Evolutionary conservation across 1,140 invertebrate genomes (phyloP).

Genomic region (Drosophila littoralis): DNA sequence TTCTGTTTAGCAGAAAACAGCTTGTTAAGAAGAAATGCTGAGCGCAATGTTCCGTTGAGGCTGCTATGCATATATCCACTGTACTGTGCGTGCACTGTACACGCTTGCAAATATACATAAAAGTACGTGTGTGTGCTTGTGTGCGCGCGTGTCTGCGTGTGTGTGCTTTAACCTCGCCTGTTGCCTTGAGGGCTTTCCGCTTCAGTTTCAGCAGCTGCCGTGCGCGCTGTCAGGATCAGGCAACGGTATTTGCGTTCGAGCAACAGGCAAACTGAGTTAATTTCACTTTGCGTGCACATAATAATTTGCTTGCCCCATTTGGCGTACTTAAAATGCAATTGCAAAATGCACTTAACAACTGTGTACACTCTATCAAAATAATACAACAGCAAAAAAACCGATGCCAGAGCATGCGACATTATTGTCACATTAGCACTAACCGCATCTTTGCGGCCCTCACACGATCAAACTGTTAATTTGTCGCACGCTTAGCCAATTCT

Average conservation of each 20-base stretch:
- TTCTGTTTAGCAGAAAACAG: background rate
- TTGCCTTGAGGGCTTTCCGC: conserved; percentile 50
- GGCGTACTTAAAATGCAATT: conserved; percentile 31
- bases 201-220: conserved; percentile 11
- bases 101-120: conserved; percentile 9
- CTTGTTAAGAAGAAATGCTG: background rate
- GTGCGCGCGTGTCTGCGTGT: conserved; percentile 14
- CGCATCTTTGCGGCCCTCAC: background rate
- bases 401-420: conserved; percentile 11
- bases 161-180: conserved; percentile 34
- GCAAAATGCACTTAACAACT: conserved; percentile 35
- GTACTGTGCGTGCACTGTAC: conserved; percentile 10
- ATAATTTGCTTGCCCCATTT: conserved; percentile 34
- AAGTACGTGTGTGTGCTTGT: conserved; percentile 3
- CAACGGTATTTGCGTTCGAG: background rate
- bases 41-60: too few species aligned
- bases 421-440: background rate
- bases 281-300: conserved; percentile 23
- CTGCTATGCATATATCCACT: background rate
- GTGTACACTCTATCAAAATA: conserved; percentile 9
- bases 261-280: conserved; percentile 22
- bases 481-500: too few species aligned
- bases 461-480: conserved; percentile 6
- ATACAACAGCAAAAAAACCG: conserved; percentile 1
- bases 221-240: background rate